Base-by-base conservation (phyloP, 2,797 vertebrate species). In the Bovichtus variegatus region DNA sequence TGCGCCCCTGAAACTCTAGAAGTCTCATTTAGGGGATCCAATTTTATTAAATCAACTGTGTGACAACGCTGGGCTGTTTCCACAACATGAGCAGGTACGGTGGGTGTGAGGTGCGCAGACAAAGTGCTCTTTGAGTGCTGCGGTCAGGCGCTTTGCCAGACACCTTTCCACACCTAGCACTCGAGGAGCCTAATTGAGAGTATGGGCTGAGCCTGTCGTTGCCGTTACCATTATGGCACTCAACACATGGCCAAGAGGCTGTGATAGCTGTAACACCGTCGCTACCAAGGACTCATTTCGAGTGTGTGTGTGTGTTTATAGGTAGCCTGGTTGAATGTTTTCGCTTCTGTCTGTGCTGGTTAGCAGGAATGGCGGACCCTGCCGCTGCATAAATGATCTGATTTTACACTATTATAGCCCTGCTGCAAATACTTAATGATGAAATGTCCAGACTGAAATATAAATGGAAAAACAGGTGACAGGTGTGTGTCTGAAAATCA, bases 61-160 rank as follows among this genome's bases (percentile, higher is more conserved):
- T 85, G 90, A 93, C 89, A 84, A 91, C 60, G 76, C 59, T 72
- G 79, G 72, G 74, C 80, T 84, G 83, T 92, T 94, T 94, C 92
- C 91, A 89, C 85, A 88, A 91, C 89, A 86, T 50, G 70, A 78
- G 83, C 93, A 95, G 94, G 94, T 94, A 93, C 12, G 58, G 83
- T 68, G 85, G 89, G 88, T 83, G 91, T 82, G 86, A 88, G 81
- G 84, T 82, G 71, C 10, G 38, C 78, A 78, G 88, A 94, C 93
- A 94, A 93, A 94, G 94, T 93, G 87, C 69, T 93, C 92, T 93
- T 94, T 94, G 92, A 94, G 89, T 84, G 90, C 88, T 87, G 89
- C 0, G 93, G 92, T 92, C 82, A 87, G 94, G 94, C 91, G 25
- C 40, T 29, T 27, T 75, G 93, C 94, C 94, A 95, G 90, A 86